A percentile compares a stretch with the other conserved stretches of the same genome.
Conservation (phyloP, 2,888 invertebrate genomes). For the Creontiades dilutus region DNA sequence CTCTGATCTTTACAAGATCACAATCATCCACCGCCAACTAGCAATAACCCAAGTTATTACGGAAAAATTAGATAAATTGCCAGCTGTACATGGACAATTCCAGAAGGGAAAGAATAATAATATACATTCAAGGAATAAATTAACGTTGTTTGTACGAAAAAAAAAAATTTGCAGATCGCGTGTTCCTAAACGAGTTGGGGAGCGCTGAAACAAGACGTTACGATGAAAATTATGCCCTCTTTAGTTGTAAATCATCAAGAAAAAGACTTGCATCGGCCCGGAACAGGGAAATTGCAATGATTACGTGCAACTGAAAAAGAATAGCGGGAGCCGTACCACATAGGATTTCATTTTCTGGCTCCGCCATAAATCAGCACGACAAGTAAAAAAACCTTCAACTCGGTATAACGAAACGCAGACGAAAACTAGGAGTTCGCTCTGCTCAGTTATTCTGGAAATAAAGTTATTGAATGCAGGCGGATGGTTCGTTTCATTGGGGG, state of each 20-base stretch:
- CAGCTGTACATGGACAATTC: too few species aligned
- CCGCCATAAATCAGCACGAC: not conserved
- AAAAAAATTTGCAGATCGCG: not conserved
- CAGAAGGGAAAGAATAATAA: too few species aligned
- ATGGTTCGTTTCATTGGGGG: too few species aligned
- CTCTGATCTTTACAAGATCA: too few species aligned
- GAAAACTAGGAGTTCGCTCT: too few species aligned
- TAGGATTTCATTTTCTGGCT: not conserved
- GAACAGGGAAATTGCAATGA: not conserved
- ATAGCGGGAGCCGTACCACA: not conserved
- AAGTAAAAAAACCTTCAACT: not conserved
- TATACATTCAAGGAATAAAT: too few species aligned
- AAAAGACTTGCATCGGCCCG: not conserved
- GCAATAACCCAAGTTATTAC: too few species aligned
- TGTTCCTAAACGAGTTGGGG: not conserved
- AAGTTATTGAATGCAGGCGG: too few species aligned
- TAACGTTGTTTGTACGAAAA: not conserved
- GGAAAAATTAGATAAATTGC: too few species aligned
- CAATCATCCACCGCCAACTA: too few species aligned
- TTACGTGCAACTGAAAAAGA: not conserved
- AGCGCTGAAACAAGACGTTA: conserved; percentile 40
- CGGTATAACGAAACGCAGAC: not conserved
- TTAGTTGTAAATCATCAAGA: conserved; percentile 30
- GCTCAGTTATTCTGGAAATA: too few species aligned
- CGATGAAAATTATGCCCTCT: conserved; percentile 41